Evolutionary conservation across 2,113 vertebrate species (phyloP).

Genomic region (Sinocyclocheilus rhinocerous): DNA sequence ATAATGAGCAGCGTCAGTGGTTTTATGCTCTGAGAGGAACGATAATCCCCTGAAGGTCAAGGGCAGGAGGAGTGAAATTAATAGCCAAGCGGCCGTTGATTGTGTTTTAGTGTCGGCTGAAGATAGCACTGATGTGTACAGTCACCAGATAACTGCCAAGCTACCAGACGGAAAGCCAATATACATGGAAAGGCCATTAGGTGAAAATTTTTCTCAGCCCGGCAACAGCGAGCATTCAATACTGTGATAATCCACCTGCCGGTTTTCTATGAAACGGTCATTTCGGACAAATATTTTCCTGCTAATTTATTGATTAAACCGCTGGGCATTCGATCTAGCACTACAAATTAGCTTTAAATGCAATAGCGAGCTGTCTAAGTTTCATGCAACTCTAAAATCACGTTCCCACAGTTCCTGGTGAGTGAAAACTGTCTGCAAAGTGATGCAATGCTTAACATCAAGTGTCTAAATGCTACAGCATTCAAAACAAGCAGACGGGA

Average conservation of each 20-base stretch:
- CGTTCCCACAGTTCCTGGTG: background rate
- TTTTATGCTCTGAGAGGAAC: conserved; percentile 75
- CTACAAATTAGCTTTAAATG: background rate
- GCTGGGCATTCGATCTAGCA: background rate
- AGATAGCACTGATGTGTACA: conserved; percentile 36
- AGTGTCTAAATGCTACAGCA: conserved; percentile 5
- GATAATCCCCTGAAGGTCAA: conserved; percentile 73
- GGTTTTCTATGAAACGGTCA: conserved; percentile 2
- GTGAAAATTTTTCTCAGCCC: background rate
- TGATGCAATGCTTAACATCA: conserved; percentile 18
- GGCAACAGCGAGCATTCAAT: no score
- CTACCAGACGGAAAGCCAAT: conserved; percentile 31
- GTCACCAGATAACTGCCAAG: conserved; percentile 33
- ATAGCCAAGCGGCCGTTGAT: conserved; percentile 60
- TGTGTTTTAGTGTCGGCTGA: conserved; percentile 56
- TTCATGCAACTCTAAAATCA: background rate
- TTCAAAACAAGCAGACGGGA: conserved; percentile 59
- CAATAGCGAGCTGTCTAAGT: background rate
- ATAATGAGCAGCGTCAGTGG: conserved; percentile 69
- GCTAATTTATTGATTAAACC: background rate
- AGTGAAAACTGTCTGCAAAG: conserved; percentile 4
- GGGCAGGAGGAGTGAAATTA: conserved; percentile 73
- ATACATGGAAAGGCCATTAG: conserved; percentile 34
- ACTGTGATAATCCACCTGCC: background rate
- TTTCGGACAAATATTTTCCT: background rate